Evolutionary conservation across 2,113 vertebrate genomes (phyloP).

Genomic region (Upupa epops): DNA sequence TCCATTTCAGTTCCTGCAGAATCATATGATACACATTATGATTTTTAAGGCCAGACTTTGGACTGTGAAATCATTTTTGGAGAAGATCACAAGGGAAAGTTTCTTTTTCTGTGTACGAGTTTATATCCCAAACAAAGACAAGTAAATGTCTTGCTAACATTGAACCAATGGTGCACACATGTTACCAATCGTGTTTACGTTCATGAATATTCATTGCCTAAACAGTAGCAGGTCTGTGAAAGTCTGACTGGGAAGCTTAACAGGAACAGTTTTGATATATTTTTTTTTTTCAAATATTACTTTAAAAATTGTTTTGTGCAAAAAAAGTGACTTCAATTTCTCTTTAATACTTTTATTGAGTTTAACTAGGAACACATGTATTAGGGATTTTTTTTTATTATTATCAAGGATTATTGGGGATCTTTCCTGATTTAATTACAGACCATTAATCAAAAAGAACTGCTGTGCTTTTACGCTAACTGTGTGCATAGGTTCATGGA

Average conservation of each 20-base stretch:
- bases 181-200: constrained; percentile 39
- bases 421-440: background rate
- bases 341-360: background rate
- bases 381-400: background rate
- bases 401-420: background rate
- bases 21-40: constrained; percentile 36
- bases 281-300: background rate
- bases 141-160: constrained; percentile 29
- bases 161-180: constrained; percentile 21
- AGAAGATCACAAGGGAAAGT: constrained; percentile 28
- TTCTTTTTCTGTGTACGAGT: background rate
- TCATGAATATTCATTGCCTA: constrained; percentile 60
- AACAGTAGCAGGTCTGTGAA: constrained; percentile 47
- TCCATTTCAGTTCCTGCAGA: constrained; percentile 13
- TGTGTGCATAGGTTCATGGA: background rate
- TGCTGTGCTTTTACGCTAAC: background rate
- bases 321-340: background rate
- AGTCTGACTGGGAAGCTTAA: background rate
- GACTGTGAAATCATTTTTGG: constrained; percentile 28
- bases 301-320: background rate
- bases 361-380: background rate
- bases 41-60: constrained; percentile 5
- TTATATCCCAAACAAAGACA: constrained; percentile 26
- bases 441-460: background rate
- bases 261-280: background rate